Conservation (phyloP, 2,888 invertebrate genomes). For the Hemicrepidius hirtus region DNA sequence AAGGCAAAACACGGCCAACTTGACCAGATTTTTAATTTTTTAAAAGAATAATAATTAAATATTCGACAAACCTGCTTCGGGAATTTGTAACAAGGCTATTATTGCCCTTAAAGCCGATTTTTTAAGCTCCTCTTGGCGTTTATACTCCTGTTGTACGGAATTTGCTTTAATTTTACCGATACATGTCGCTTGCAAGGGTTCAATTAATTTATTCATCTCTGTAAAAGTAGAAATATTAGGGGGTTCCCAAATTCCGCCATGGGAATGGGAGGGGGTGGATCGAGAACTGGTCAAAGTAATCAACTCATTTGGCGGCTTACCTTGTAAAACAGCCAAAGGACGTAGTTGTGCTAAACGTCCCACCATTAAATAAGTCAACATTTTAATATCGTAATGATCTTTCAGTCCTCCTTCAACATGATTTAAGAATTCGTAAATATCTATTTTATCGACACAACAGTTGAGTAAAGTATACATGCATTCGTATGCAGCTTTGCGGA, state of each 20-base stretch:
- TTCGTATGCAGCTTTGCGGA: constrained; percentile 98
- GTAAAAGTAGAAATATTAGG: too few relatives aligned
- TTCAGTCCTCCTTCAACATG: constrained; percentile 97
- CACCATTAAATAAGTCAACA: constrained; percentile 99
- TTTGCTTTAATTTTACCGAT: constrained; percentile 98
- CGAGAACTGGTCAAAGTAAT: too few relatives aligned
- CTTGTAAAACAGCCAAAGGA: constrained; percentile 93
- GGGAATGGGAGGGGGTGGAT: too few relatives aligned
- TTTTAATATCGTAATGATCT: constrained; percentile 97
- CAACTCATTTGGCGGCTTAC: too few relatives aligned
- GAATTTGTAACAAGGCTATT: constrained; percentile 92
- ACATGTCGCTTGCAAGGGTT: constrained; percentile 94
- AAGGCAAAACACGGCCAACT: too few relatives aligned
- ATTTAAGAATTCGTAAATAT: constrained; percentile 97
- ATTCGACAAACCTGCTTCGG: constrained; percentile 85
- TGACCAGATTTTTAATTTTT: too few relatives aligned
- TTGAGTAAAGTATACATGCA: constrained; percentile 99
- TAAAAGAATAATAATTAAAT: too few relatives aligned
- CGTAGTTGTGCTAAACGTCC: constrained; percentile 94
- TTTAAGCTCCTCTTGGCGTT: constrained; percentile 99
- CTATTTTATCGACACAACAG: constrained; percentile 95
- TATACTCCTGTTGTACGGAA: constrained; percentile 99
- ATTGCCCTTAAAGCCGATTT: constrained; percentile 97
- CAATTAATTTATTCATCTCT: constrained; percentile 96
- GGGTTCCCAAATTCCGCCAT: too few relatives aligned